Conservation (phyloP, 2,113 vertebrate genomes). For the Elachura formosa region DNA sequence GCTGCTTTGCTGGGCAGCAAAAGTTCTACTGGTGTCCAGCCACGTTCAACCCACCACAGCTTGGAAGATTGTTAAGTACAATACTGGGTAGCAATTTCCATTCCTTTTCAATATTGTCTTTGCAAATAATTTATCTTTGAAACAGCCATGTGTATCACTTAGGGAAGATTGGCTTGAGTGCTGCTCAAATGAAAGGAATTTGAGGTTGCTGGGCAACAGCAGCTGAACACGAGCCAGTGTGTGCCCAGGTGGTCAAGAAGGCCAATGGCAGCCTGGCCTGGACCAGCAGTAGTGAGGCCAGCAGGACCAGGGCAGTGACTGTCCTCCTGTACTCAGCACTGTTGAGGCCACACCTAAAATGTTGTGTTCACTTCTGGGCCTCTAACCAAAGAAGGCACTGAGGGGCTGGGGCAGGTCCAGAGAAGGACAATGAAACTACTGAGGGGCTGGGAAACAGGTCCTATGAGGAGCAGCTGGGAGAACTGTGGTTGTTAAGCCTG, state of each 20-base stretch:
- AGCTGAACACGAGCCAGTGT: background rate
- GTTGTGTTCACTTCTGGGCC: background rate
- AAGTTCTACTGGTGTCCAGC: background rate
- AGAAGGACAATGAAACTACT: background rate
- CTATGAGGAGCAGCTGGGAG: no score
- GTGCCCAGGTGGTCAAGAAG: background rate
- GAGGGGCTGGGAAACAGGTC: background rate
- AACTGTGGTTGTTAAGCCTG: background rate
- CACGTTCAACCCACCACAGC: background rate
- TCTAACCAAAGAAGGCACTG: background rate
- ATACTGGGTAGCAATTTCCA: background rate
- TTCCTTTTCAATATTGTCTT: background rate
- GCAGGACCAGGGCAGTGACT: background rate
- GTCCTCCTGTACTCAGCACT: rapidly evolving
- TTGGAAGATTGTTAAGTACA: background rate
- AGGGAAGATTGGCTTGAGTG: background rate
- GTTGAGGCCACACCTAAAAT: background rate
- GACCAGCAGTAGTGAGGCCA: background rate
- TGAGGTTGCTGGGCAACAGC: background rate
- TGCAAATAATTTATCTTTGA: background rate
- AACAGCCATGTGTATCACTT: background rate
- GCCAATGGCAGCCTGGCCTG: background rate
- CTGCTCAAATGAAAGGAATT: background rate
- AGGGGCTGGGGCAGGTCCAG: rapidly evolving
- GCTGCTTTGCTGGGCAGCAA: background rate